Conservation (phyloP, 2,888 invertebrate species). For the Periphyllus acericola region DNA sequence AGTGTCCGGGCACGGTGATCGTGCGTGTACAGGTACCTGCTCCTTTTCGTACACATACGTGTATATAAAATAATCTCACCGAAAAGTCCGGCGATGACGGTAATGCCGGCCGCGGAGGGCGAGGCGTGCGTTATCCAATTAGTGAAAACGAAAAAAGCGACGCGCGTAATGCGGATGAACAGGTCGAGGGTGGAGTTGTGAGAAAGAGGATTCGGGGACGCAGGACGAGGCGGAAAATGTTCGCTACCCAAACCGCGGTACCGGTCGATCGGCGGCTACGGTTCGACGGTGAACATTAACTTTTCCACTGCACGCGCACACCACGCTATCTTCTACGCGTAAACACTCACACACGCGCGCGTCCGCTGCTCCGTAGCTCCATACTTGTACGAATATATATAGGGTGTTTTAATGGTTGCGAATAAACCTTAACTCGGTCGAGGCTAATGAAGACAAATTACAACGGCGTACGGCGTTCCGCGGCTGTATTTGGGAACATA, state of each 20-base stretch:
- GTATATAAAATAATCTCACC: background rate
- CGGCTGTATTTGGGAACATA: background rate
- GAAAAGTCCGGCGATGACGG: background rate
- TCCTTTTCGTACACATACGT: background rate
- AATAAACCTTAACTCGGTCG: conserved; percentile 58
- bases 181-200: no score
- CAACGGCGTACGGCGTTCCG: background rate
- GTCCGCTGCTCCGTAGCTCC: no score
- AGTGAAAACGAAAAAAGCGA: background rate
- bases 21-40: background rate
- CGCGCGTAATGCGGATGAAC: background rate
- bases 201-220: background rate
- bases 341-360: background rate
- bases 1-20: no score
- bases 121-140: background rate
- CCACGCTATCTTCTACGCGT: background rate
- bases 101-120: background rate
- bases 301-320: conserved; percentile 24
- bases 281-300: conserved; percentile 47
- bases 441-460: conserved; percentile 60
- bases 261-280: background rate
- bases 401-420: conserved; percentile 40
- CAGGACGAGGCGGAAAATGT: background rate
- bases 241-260: background rate
- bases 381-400: background rate